These are phyloP conservation scores for Hemiscyllium ocellatum DNA, from an alignment of 2,113 vertebrate genomes.

Conservation along the genomic window DNA sequence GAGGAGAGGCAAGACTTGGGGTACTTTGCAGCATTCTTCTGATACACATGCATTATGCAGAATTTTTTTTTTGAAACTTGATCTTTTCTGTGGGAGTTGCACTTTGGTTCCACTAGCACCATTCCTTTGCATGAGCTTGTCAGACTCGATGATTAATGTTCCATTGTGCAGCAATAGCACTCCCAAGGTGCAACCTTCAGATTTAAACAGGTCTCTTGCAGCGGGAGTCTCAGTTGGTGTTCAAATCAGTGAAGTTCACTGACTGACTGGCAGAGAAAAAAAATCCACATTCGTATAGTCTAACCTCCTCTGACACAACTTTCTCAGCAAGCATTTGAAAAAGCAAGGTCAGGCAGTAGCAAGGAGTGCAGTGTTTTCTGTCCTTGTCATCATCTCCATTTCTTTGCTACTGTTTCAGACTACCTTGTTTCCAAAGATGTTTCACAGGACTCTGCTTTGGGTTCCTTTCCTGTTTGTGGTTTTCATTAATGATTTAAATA, in stretches of 20 bases:
- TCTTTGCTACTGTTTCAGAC: not conserved
- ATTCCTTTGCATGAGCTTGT: not conserved
- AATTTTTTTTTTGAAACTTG: not conserved
- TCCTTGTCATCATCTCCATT: not conserved
- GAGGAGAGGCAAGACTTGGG: not conserved
- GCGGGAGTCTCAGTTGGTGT: not conserved
- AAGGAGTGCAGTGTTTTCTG: not conserved
- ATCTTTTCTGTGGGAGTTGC: not conserved
- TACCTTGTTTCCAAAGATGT: not conserved
- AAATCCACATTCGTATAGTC: not conserved
- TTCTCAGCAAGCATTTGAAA: not conserved
- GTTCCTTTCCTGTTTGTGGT: no score
- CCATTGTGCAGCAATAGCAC: not conserved
- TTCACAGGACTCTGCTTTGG: no score
- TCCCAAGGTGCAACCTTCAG: no score
- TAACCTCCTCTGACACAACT: not conserved
- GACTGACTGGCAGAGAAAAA: not conserved
- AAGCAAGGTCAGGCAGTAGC: not conserved
- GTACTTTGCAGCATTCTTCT: not conserved
- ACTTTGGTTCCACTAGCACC: not conserved
- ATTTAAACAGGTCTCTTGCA: not conserved
- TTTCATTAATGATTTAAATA: no score
- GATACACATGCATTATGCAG: not conserved
- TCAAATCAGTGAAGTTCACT: not conserved
- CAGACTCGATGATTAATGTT: not conserved